Base-by-base conservation (phyloP, 2,888 invertebrate genomes). In the Hydroisotoma schaefferi region DNA sequence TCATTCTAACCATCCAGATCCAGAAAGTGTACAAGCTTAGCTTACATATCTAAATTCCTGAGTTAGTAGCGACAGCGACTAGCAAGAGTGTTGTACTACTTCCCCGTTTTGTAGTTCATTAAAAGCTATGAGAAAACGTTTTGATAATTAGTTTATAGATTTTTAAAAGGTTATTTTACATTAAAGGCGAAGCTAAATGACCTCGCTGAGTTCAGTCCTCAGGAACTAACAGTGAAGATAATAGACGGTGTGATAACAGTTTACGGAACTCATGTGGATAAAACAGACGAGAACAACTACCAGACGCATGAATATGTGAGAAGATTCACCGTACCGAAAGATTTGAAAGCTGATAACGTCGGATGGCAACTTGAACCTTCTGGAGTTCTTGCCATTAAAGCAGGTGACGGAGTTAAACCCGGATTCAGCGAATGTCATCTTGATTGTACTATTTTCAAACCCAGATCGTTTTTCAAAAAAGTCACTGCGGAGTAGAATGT, bases 401-500 rank as follows among this genome's bases (percentile, higher is more conserved):
- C 65, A 8, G 65, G 65, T 20, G 65, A 66, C 33, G 26, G 49
- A 0, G 60, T 66, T 20, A 51, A 60, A 52, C 55, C 60, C 2
- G 62, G 62, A 23, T 54, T 22, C 8, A 59, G 59, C 46, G 57
- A 63, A 29, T 59, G 56, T 47, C 65, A 66, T 54, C 48, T 66
- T 15, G 53, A 66, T 29, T 66, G 65, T 28, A 66, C 65, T 3
- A 60, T 66, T 29, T 66, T 63, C 57, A 63, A 60, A 15, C 65
- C 65, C 4, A 56, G 60, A 15, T 66, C 65, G 8, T 66, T 66
- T 40, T 66, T 66, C 37, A 66, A 66, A 27, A 66, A 29, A 40
- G 8, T 4, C 15, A 15, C 15, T 10, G 8, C 33, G 15, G 33
- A 33, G 33, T 33, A 33, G 15, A 33, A 33, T n/a, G n/a, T n/a